Percentiles rank a stretch among this genome's conserved stretches.
Evolutionary conservation across 2,888 invertebrate species (phyloP).

Genomic region (Chrysolina haemoptera): DNA sequence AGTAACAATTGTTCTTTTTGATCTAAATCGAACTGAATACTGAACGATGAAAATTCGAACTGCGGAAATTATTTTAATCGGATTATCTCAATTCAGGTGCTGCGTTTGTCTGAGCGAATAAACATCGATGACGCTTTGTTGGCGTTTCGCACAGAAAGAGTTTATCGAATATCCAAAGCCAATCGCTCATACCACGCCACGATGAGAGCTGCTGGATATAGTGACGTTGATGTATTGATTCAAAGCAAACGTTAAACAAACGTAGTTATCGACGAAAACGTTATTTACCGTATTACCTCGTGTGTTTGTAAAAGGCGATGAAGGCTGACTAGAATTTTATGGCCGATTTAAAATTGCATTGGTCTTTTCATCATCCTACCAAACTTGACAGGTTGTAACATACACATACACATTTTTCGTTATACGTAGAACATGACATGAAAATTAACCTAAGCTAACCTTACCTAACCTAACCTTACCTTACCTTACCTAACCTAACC

Average conservation of each 20-base stretch:
- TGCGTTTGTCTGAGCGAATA: neutral
- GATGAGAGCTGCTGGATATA: conserved; percentile 10
- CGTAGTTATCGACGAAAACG: neutral
- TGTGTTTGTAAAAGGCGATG: no score
- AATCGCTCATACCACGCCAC: neutral
- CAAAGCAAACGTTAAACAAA: neutral
- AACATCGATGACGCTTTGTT: neutral
- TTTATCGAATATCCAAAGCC: neutral
- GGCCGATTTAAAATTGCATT: no score
- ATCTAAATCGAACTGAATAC: neutral
- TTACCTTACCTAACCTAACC: no score
- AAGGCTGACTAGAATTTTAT: no score
- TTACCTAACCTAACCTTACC: no score
- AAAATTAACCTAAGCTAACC: no score
- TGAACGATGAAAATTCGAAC: neutral
- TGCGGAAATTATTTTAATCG: neutral
- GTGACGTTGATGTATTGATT: conserved; percentile 9
- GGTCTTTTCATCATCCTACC: no score
- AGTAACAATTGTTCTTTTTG: neutral
- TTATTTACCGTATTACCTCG: neutral
- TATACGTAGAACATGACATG: no score
- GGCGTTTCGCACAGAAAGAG: neutral
- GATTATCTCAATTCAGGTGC: neutral
- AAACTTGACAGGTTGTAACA: no score
- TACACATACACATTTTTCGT: no score